phyloP scores from a whole-genome alignment of 2,888 invertebrate genomes.

The Hypena proboscidalis region DNA sequence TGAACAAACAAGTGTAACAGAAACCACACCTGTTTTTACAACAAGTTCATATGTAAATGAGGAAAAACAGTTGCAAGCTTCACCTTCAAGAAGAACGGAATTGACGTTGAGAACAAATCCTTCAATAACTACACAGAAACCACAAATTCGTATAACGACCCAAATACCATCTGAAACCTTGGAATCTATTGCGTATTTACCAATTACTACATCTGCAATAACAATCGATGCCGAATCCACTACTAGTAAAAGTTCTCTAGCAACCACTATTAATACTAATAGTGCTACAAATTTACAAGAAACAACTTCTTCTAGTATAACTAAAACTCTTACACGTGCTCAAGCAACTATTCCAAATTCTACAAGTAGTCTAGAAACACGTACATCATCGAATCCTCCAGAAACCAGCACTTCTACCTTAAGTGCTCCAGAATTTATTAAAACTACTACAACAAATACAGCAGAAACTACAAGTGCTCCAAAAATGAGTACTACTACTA shows the following conservation, averaged over 20 bases:
- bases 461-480: no score
- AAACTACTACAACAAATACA: background rate
- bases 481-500: no score
- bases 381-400: no score
- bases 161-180: background rate
- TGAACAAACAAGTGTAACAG: slow-evolving; percentile 6
- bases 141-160: no score
- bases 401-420: background rate
- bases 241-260: no score
- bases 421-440: no score
- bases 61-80: background rate
- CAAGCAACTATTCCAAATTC: background rate
- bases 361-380: background rate
- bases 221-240: background rate
- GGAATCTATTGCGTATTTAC: background rate
- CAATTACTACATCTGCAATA: no score
- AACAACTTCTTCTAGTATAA: no score
- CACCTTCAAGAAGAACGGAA: background rate
- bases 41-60: slow-evolving; percentile 8
- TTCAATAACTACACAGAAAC: no score
- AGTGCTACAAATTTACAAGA: background rate
- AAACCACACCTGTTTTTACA: slow-evolving; percentile 6
- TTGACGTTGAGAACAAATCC: no score
- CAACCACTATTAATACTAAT: no score
- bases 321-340: no score